These are phyloP conservation scores for Tetramorium simillimum DNA, from an alignment of 1,140 invertebrate genomes.

Conservation along the genomic window DNA sequence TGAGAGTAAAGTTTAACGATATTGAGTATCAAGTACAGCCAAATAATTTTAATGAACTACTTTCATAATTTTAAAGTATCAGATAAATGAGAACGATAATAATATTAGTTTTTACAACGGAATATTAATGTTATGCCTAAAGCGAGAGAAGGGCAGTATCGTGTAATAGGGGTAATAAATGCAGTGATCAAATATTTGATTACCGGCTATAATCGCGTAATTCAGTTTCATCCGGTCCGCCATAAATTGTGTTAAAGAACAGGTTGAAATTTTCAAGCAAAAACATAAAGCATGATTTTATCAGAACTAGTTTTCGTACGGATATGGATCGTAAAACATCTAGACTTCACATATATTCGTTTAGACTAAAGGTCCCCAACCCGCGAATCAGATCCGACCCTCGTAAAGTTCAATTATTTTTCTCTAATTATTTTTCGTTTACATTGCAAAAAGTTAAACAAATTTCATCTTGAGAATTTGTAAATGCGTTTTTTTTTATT, in stretches of 20 bases:
- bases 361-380: neutral
- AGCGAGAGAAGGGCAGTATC: neutral
- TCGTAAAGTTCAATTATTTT: too few relatives aligned
- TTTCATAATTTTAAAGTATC: neutral
- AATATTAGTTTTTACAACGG: neutral
- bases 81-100: conserved; percentile 11
- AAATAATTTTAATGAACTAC: neutral
- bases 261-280: conserved; percentile 2
- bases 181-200: conserved; percentile 45
- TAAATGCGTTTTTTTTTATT: too few relatives aligned
- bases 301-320: neutral
- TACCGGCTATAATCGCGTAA: conserved; percentile 39
- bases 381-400: too few relatives aligned
- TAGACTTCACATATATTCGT: neutral
- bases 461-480: too few relatives aligned
- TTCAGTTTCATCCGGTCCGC: conserved; percentile 25
- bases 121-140: conserved; percentile 37
- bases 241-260: conserved; percentile 28
- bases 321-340: neutral
- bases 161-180: neutral
- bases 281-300: conserved; percentile 20
- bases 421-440: too few relatives aligned
- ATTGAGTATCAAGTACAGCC: neutral
- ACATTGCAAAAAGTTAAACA: too few relatives aligned
- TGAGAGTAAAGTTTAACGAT: neutral